These are phyloP conservation scores for Proteles cristata DNA, from an alignment of 2,113 vertebrate species.

Conservation along the genomic window DNA sequence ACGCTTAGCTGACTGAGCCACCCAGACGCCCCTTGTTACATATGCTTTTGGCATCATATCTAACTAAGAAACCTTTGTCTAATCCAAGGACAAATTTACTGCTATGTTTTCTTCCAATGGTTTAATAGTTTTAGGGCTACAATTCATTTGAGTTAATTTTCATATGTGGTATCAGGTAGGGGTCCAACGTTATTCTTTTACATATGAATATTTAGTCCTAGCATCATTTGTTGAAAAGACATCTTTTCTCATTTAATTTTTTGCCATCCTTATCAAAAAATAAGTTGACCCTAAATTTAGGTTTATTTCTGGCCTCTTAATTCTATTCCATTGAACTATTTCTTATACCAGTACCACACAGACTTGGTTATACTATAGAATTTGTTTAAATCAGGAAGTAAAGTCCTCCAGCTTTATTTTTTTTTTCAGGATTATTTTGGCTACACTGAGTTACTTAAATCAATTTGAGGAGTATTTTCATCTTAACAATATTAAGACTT, in stretches of 20 bases:
- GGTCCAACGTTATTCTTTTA: not conserved
- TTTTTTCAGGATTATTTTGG: constrained; percentile 11
- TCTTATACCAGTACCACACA: not conserved
- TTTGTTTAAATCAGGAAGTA: not conserved
- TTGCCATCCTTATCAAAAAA: constrained; percentile 28
- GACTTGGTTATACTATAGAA: not conserved
- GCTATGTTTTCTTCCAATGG: not conserved
- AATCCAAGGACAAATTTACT: constrained; percentile 43
- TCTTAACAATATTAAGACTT: constrained; percentile 21
- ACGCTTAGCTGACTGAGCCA: too few relatives aligned
- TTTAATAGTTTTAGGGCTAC: constrained; percentile 27
- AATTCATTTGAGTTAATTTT: constrained; percentile 27
- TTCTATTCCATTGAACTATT: not conserved
- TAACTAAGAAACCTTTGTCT: constrained; percentile 38
- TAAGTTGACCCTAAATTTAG: not conserved
- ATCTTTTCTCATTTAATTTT: constrained; percentile 34
- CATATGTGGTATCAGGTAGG: not conserved
- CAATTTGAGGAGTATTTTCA: not conserved
- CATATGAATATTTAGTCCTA: not conserved
- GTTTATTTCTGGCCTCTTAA: not conserved
- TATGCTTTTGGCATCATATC: not conserved
- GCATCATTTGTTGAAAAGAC: constrained; percentile 15
- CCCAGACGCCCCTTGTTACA: not conserved
- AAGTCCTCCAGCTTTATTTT: not conserved
- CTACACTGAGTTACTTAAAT: constrained; percentile 8